These are phyloP conservation scores for Haliaeetus leucogaster DNA, from an alignment of 2,113 vertebrate species.

Conservation along the genomic window DNA sequence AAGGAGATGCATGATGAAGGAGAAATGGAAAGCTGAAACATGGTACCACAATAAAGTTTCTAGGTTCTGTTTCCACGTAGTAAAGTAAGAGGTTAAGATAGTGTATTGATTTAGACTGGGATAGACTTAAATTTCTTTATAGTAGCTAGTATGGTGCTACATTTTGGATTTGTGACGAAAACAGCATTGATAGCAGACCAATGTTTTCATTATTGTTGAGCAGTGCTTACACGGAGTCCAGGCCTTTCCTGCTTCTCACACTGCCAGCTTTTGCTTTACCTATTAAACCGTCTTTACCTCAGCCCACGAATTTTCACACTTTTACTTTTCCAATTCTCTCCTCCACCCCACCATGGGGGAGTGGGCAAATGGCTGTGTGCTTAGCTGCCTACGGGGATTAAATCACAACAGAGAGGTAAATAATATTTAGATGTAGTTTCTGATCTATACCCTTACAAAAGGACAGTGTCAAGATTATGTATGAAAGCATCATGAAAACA, in stretches of 20 bases:
- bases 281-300: neutral
- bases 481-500: neutral
- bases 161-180: neutral
- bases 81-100: neutral
- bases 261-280: neutral
- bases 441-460: neutral
- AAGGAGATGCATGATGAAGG: neutral
- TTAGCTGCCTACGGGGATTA: neutral
- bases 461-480: neutral
- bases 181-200: neutral
- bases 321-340: neutral
- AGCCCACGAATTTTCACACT: neutral
- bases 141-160: neutral
- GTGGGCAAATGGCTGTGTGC: fast-evolving
- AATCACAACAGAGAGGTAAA: neutral
- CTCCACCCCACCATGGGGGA: neutral
- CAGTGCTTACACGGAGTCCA: neutral
- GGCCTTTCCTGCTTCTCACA: neutral
- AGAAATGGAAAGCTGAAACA: neutral
- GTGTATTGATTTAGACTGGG: neutral
- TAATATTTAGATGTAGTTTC: neutral
- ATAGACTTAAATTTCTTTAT: neutral
- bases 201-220: neutral
- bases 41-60: neutral
- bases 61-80: neutral